Evolutionary conservation across 1,140 invertebrate species (phyloP).

Genomic region (Hylaeus anthracinus): DNA sequence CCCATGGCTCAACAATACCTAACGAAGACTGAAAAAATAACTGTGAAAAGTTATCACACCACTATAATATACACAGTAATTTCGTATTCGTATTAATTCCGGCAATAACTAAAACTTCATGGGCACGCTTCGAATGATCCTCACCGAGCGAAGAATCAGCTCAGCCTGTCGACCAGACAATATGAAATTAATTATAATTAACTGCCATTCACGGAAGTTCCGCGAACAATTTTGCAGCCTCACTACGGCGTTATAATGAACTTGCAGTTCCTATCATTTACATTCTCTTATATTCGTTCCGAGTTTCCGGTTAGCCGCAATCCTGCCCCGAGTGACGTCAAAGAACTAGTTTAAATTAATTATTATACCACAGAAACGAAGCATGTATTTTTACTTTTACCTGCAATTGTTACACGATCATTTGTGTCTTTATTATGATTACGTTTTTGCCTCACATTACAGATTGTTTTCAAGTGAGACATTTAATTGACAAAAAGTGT

Average conservation of each 20-base stretch:
- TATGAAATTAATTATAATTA: slow-evolving; percentile 75
- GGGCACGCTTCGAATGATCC: slow-evolving; percentile 40
- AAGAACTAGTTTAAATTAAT: slow-evolving; percentile 59
- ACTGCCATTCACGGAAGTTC: slow-evolving; percentile 69
- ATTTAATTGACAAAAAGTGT: no score
- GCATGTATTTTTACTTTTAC: no score
- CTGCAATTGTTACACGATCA: no score
- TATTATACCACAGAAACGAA: slow-evolving; percentile 8
- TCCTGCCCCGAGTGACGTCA: slow-evolving; percentile 30
- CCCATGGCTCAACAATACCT: not conserved
- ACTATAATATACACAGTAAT: slow-evolving; percentile 8
- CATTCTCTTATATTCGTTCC: slow-evolving; percentile 56
- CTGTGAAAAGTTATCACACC: not conserved
- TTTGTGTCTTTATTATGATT: no score
- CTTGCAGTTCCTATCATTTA: slow-evolving; percentile 62
- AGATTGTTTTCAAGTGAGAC: no score
- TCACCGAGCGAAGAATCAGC: slow-evolving; percentile 48
- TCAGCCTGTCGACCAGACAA: slow-evolving; percentile 62
- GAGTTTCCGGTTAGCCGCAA: slow-evolving; percentile 28
- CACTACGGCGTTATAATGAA: slow-evolving; percentile 56
- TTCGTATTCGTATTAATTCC: slow-evolving; percentile 46
- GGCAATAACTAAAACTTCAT: slow-evolving; percentile 50
- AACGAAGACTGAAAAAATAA: not conserved
- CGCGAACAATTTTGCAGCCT: slow-evolving; percentile 54
- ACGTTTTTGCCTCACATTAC: no score